Evolutionary conservation across 2,113 vertebrate genomes (phyloP), one percentile per base, ranked within the genome.

Genomic region (Crotalus viridis): DNA sequence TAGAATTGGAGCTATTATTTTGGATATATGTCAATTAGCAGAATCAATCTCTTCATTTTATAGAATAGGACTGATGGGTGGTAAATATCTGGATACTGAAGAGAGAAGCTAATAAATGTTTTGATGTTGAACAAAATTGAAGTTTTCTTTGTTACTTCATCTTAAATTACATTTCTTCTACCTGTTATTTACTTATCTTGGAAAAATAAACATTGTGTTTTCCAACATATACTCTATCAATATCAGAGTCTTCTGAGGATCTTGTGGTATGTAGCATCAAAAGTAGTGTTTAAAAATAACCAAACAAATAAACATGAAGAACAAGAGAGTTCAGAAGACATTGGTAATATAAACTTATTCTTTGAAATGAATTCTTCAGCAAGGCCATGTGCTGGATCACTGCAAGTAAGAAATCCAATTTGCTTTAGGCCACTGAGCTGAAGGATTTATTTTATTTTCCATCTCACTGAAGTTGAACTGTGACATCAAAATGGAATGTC

Each of bases 331-430:
- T 95, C 89, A 92, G 93, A 91, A 93, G 92, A 96, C 93, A 92
- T 90, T 95, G 94, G 95, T 95, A 95, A 95, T 95, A 96, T 94
- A 94, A 95, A 95, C 94, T 64, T 69, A 89, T 94, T 93, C 94
- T 94, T 96, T 95, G 95, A 95, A 95, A 95, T 88, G 0, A 86
- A 64, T 96, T 5, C 39, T 96, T 92, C 94, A 91, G 17, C 93
- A 93, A 33, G 74, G 92, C 57, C 0, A 1, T 90, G 94, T 90
- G 95, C 85, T 95, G 96, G 94, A 96, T 96, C 92, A 90, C 92
- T 92, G 93, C 94, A 94, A 94, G 91, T 91, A 95, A 90, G 85
- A 93, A 87, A 69, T 90, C 89, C 57, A 87, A 90, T 90, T 87
- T 87, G 33, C 85, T 91, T 46, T 91, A 88, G n/a, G 39, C 22